Base-by-base conservation (phyloP, 2,113 vertebrate genomes). In the Paradisaea rubra region DNA sequence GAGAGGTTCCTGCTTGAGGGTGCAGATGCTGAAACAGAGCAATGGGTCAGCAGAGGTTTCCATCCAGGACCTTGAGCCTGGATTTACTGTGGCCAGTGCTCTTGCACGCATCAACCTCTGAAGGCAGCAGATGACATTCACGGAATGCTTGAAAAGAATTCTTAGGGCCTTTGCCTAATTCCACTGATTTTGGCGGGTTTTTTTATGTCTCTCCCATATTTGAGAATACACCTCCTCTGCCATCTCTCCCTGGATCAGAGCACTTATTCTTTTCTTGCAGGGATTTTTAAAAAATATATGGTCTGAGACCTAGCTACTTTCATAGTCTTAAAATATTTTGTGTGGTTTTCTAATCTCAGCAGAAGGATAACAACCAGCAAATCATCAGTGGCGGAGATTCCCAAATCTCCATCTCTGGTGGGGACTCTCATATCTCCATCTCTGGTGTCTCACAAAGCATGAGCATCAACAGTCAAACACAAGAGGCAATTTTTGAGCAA, bases 291-390 rank as follows among this genome's bases (percentile, higher is more conserved):
- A 7, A n/a, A 6, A 9, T 12, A 22, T 28, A 22, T 37, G 1
- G 0, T 12, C 0, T 33, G 2, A 7, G 19, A 19, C 1, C 1
- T 50, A 4, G 1, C 6, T 72, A 2, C 3, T 57, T 44, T 21
- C 13, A 6, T 1, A 5, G 0, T 16, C 8, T 52, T 6, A n/a
- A 9, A 9, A 6, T 25, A 14, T 57, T 71, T 70, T 1, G 6
- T 30, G 2, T 44, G 10, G 0, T 22, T 71, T 71, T 18, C 0
- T 30, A 31, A 4, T 52, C 4, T 19, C 14, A 22, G 10, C 45
- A 66, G 33, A 20, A 2, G 0, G 65, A 2, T 16, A 52, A 52
- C 9, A 44, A 23, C 37, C 52, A 45, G 8, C 13, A 81, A 39
- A 44, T 66, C 37, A 66, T 73, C 37, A 2, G 2, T 33, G 72